These are phyloP conservation scores for Dicrostonyx torquatus DNA, from an alignment of 2,797 vertebrate species.

Conservation along the genomic window DNA sequence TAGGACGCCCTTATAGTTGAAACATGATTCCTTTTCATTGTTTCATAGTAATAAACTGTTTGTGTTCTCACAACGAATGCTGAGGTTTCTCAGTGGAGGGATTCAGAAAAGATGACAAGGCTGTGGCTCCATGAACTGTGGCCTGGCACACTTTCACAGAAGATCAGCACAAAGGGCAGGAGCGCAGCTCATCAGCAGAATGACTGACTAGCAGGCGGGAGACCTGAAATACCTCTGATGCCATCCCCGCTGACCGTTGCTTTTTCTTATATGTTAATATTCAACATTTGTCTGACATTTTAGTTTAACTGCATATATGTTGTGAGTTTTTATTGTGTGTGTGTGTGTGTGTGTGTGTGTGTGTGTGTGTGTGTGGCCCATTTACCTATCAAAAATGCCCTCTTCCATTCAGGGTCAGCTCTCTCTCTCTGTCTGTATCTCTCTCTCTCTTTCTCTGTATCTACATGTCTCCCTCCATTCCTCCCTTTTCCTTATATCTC, in stretches of 20 bases:
- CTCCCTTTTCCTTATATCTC: too few relatives aligned
- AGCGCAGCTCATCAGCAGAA: not conserved
- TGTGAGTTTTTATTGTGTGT: not conserved
- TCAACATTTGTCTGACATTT: not conserved
- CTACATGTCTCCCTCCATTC: fast-evolving
- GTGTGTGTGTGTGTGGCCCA: not conserved
- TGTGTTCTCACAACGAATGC: not conserved
- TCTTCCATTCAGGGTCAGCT: not conserved
- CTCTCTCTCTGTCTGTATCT: not conserved
- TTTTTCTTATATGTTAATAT: not conserved
- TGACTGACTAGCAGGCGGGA: not conserved
- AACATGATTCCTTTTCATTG: not conserved
- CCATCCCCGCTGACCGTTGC: too few relatives aligned
- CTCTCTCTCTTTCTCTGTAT: not conserved
- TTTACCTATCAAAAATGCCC: not conserved
- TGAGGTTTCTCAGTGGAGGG: not conserved
- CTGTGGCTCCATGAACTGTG: not conserved
- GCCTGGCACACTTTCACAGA: not conserved
- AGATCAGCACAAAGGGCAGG: not conserved
- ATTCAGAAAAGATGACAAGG: not conserved
- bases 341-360: not conserved
- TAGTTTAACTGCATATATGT: not conserved
- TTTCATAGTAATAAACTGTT: not conserved
- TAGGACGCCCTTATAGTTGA: not conserved
- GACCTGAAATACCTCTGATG: not conserved